phyloP scores from a whole-genome alignment of 2,797 vertebrate species.

The Acipenser ruthenus region DNA sequence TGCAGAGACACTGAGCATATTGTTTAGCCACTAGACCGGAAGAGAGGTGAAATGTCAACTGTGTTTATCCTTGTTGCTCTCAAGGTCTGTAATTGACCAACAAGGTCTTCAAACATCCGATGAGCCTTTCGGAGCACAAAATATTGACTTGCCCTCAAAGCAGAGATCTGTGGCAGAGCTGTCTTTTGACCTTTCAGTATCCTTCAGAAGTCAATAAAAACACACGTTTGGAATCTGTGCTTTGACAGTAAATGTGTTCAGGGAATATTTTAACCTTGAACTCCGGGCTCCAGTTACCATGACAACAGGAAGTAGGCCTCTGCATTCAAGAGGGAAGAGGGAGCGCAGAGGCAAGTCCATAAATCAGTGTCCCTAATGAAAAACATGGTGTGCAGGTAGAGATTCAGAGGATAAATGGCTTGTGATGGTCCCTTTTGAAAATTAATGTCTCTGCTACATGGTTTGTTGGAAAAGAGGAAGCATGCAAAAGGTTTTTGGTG shows the following conservation, averaged over 20 bases:
- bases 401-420: slow-evolving; percentile 64
- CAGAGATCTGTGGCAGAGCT: slow-evolving; percentile 47
- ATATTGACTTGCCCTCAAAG: slow-evolving; percentile 56
- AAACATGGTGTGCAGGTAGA: slow-evolving; percentile 65
- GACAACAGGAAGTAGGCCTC: slow-evolving; percentile 66
- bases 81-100: slow-evolving; percentile 49
- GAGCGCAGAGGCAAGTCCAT: slow-evolving; percentile 50
- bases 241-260: slow-evolving; percentile 55
- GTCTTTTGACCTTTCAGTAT: slow-evolving; percentile 62
- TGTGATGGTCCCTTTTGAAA: slow-evolving; percentile 65
- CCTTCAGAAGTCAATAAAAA: slow-evolving; percentile 59
- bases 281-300: slow-evolving; percentile 63
- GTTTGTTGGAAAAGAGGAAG: slow-evolving; percentile 42
- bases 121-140: slow-evolving; percentile 44
- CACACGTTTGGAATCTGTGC: slow-evolving; percentile 37
- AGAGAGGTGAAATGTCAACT: slow-evolving; percentile 13
- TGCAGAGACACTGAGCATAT: not conserved
- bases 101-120: slow-evolving; percentile 31
- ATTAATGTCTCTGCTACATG: slow-evolving; percentile 50
- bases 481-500: slow-evolving; percentile 44
- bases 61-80: slow-evolving; percentile 48
- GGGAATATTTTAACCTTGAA: slow-evolving; percentile 69
- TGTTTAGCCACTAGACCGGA: not conserved
- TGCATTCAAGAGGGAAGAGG: slow-evolving; percentile 35
- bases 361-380: slow-evolving; percentile 72